Conservation (phyloP, 1,140 invertebrate genomes). For the Drosophila watanabei region DNA sequence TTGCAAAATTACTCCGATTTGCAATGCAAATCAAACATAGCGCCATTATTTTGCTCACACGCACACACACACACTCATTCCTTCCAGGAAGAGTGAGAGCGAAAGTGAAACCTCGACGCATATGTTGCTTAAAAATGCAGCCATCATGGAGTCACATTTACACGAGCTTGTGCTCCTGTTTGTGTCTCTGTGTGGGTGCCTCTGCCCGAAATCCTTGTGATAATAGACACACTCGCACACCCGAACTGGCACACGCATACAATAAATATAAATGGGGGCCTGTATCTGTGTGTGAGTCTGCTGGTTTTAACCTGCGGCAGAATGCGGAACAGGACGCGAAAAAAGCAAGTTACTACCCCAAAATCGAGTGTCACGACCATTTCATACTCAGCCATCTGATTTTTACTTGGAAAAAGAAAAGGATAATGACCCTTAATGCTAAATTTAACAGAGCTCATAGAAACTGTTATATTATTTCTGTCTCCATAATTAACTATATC, state of each 20-base stretch:
- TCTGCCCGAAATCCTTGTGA: constrained; percentile 65
- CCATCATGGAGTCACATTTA: constrained; percentile 32
- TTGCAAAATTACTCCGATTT: constrained; percentile 82
- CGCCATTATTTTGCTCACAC: constrained; percentile 73
- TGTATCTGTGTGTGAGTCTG: constrained; percentile 35
- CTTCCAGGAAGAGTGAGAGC: constrained; percentile 33
- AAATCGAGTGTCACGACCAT: neutral
- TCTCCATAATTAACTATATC: no score
- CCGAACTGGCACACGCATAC: constrained; percentile 32
- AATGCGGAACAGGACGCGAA: constrained; percentile 55
- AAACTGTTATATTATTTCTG: neutral
- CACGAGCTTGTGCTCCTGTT: constrained; percentile 22
- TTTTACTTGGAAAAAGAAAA: neutral
- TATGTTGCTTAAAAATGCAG: constrained; percentile 76
- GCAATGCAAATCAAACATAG: constrained; percentile 83
- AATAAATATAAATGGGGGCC: constrained; percentile 57
- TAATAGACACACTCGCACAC: constrained; percentile 67
- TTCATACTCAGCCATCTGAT: neutral
- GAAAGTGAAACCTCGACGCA: constrained; percentile 73
- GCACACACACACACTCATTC: constrained; percentile 33
- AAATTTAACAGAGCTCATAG: neutral
- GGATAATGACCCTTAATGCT: neutral
- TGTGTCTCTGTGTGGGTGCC: constrained; percentile 16
- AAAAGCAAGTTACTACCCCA: neutral
- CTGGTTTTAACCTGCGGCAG: constrained; percentile 74